Evolutionary conservation across 2,888 invertebrate genomes (phyloP).

Genomic region (Bellardia bayeri): DNA sequence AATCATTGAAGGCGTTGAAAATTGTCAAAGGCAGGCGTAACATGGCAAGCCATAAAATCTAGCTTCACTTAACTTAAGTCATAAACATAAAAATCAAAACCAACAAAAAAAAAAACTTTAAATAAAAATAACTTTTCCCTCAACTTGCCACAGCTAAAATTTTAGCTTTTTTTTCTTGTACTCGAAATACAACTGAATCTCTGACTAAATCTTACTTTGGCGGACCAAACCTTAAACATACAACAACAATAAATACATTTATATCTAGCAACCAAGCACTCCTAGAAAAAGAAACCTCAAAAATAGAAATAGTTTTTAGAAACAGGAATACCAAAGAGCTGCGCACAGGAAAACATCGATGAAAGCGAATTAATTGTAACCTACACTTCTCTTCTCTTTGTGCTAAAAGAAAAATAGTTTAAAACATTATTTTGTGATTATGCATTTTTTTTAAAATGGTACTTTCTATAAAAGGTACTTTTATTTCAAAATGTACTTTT

Average conservation of each 20-base stretch:
- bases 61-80: conserved; percentile 47
- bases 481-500: too few species aligned
- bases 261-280: conserved; percentile 53
- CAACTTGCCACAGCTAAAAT: conserved; percentile 26
- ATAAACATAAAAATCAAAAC: conserved; percentile 56
- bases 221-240: conserved; percentile 70
- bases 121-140: conserved; percentile 36
- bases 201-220: conserved; percentile 64
- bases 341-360: not conserved
- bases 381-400: not conserved
- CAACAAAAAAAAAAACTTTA: not conserved
- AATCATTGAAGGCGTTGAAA: conserved; percentile 71
- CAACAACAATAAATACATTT: conserved; percentile 2
- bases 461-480: too few species aligned
- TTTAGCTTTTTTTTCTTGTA: not conserved
- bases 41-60: conserved; percentile 64
- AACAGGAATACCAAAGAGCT: conserved; percentile 33
- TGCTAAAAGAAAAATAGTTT: too few species aligned
- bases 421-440: too few species aligned
- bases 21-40: conserved; percentile 73
- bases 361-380: not conserved
- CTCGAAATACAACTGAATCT: conserved; percentile 44
- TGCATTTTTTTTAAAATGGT: too few species aligned
- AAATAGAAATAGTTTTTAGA: conserved; percentile 11
- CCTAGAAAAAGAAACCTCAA: conserved; percentile 54